phyloP scores from a whole-genome alignment of 2,888 invertebrate species.

The Germaria angustata region DNA sequence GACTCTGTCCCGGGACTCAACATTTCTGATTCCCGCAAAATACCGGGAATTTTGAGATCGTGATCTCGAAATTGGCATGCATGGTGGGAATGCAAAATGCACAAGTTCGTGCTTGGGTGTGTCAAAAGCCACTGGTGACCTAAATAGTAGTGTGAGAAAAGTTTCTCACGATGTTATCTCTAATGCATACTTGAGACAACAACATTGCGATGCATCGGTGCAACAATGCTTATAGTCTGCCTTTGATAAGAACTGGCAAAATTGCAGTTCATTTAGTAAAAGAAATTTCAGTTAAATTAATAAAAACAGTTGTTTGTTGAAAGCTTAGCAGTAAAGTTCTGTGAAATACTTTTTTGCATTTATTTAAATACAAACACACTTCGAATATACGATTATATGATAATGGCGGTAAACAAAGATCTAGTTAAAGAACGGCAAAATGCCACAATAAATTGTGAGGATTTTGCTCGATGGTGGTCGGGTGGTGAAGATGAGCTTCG shows the following conservation, averaged over 20 bases:
- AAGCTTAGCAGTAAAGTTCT: conserved; percentile 25
- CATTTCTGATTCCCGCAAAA: no score
- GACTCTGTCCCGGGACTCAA: no score
- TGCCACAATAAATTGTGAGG: conserved; percentile 72
- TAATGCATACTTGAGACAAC: neutral
- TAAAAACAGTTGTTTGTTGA: conserved; percentile 30
- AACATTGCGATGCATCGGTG: neutral
- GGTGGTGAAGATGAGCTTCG: conserved; percentile 70
- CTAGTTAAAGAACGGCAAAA: conserved; percentile 70
- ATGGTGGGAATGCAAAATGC: no score
- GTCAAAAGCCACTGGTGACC: no score
- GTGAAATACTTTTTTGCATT: neutral
- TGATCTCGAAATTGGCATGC: no score
- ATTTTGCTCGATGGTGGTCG: conserved; percentile 76
- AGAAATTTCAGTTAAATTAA: neutral
- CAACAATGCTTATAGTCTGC: neutral
- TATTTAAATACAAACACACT: neutral
- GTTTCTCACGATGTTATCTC: no score
- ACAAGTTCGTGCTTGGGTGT: no score
- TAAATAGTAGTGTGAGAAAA: no score
- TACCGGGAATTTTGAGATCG: no score
- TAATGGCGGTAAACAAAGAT: conserved; percentile 67
- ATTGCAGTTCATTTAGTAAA: neutral
- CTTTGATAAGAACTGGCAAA: conserved; percentile 13
- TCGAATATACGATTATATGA: neutral